Percentiles rank a stretch among this genome's conserved stretches.
phyloP scores from a whole-genome alignment of 2,113 vertebrate genomes.

The Chroicocephalus ridibundus region DNA sequence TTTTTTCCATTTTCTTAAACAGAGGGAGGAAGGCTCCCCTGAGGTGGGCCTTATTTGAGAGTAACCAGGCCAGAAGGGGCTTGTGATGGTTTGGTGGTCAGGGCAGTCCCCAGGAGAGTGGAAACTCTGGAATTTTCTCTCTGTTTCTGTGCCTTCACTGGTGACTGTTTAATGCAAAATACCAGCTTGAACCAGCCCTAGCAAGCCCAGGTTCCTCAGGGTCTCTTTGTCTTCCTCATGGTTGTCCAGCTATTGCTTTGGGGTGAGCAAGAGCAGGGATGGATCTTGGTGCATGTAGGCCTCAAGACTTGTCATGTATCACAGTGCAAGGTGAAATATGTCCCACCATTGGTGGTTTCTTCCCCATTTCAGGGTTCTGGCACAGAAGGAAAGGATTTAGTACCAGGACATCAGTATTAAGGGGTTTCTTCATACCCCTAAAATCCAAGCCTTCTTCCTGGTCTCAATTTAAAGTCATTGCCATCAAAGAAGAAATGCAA shows the following conservation, averaged over 20 bases:
- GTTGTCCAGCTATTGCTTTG: not conserved
- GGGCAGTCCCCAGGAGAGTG: not conserved
- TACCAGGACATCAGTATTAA: not conserved
- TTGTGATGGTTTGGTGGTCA: not conserved
- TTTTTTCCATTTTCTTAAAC: not conserved
- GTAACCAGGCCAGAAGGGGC: not conserved
- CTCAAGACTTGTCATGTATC: rapidly evolving
- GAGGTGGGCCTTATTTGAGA: not conserved
- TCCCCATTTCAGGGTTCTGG: not conserved
- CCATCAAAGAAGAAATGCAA: not conserved
- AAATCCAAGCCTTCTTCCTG: not conserved
- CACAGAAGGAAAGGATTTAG: not conserved
- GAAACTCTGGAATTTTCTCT: not conserved
- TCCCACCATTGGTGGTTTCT: not conserved
- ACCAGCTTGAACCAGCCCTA: not conserved
- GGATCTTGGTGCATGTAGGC: not conserved
- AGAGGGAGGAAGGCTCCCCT: not conserved
- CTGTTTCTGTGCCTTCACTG: not conserved
- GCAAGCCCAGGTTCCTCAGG: not conserved
- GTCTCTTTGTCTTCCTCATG: not conserved
- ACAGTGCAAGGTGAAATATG: not conserved
- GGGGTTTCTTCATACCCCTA: not conserved
- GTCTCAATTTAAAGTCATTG: not conserved
- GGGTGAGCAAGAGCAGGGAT: not conserved
- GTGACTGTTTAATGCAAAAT: not conserved